A percentile compares a stretch with the other conserved stretches of the same genome.
Evolutionary conservation across 2,113 vertebrate genomes (phyloP).

Genomic region (Elgaria multicarinata): DNA sequence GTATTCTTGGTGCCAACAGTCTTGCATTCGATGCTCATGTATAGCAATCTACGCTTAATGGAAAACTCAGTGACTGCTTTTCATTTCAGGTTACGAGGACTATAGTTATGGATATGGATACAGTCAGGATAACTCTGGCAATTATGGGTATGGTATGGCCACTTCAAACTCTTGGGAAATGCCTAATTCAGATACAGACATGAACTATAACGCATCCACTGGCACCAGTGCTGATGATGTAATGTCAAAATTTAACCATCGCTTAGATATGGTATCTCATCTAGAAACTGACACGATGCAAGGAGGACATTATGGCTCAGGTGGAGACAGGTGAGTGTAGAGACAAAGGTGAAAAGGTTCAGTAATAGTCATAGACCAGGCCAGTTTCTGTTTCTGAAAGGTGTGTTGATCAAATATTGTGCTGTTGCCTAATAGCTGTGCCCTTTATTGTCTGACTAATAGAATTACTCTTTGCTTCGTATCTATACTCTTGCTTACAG

Average conservation of each 20-base stretch:
- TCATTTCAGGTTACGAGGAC: constrained; percentile 74
- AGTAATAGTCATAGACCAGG: constrained; percentile 8
- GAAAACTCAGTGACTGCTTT: constrained; percentile 8
- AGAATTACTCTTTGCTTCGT: not conserved
- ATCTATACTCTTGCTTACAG: not conserved
- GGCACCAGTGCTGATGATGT: constrained; percentile 82
- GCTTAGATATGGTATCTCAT: constrained; percentile 85
- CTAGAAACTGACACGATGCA: constrained; percentile 72
- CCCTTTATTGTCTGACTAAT: not conserved
- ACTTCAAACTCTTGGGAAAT: constrained; percentile 76
- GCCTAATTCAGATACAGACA: constrained; percentile 69
- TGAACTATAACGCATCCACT: constrained; percentile 60
- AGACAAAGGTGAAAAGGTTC: not conserved
- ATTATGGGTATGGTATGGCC: constrained; percentile 75
- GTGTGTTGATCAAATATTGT: not conserved
- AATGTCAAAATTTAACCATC: constrained; percentile 90
- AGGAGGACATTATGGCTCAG: constrained; percentile 70
- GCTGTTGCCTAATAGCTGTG: not conserved
- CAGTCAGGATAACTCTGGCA: constrained; percentile 72
- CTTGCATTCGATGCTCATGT: not conserved
- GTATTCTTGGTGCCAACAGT: not conserved
- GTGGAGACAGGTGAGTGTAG: constrained; percentile 73
- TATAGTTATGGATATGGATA: constrained; percentile 79
- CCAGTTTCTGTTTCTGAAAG: not conserved
- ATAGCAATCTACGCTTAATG: not conserved